phyloP scores from a whole-genome alignment of 2,888 invertebrate species.

The Sesia bembeciformis region DNA sequence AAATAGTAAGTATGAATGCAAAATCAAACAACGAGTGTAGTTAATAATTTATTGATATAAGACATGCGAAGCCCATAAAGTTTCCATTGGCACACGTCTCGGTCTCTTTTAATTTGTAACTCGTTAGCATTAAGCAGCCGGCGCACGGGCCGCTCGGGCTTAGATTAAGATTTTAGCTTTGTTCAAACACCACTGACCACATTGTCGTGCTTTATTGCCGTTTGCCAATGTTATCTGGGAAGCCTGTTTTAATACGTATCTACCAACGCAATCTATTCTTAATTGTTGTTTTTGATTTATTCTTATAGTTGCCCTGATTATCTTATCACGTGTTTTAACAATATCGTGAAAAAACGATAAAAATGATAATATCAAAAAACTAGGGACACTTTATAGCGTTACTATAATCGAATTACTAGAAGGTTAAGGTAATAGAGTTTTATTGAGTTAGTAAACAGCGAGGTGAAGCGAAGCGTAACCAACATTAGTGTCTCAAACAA shows the following conservation, averaged over 20 bases:
- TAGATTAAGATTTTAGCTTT: constrained; percentile 57
- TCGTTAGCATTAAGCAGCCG: constrained; percentile 59
- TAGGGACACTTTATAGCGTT: not conserved
- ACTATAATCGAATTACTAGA: not conserved
- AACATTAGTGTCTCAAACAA: constrained; percentile 65
- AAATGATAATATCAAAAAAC: not conserved
- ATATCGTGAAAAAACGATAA: not conserved
- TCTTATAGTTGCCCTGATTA: not conserved
- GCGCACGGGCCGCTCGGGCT: constrained; percentile 25
- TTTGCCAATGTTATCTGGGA: constrained; percentile 18
- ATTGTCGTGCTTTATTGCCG: constrained; percentile 29
- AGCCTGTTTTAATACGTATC: constrained; percentile 1
- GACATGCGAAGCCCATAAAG: constrained; percentile 74
- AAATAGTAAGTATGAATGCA: constrained; percentile 49
- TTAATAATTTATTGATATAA: constrained; percentile 75
- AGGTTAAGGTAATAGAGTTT: constrained; percentile 40
- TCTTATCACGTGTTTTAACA: too few species aligned
- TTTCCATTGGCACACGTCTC: constrained; percentile 68
- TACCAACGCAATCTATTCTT: constrained; percentile 13
- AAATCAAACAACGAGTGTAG: constrained; percentile 69
- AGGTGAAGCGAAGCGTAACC: constrained; percentile 52
- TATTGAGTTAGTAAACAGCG: constrained; percentile 55
- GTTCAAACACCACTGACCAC: constrained; percentile 26
- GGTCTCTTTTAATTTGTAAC: constrained; percentile 71
- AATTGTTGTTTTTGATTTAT: constrained; percentile 12